A percentile compares a stretch with the other conserved stretches of the same genome.
These are phyloP conservation scores for Rhynchonycteris naso DNA, from an alignment of 2,797 vertebrate genomes.

Conservation along the genomic window DNA sequence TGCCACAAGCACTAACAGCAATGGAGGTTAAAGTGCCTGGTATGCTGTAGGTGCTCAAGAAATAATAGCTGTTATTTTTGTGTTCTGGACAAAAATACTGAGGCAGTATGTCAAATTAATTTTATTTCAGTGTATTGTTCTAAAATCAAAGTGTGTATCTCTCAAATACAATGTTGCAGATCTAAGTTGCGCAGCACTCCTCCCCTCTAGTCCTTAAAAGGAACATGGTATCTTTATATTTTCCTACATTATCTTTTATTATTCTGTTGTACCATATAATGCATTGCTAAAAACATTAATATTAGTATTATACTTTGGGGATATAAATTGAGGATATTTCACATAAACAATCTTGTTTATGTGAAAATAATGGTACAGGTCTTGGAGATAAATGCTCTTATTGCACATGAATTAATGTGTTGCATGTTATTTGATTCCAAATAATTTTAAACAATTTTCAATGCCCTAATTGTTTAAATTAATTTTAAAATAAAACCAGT, in stretches of 20 bases:
- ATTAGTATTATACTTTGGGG: background rate
- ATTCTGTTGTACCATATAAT: background rate
- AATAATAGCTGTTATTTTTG: slow-evolving; percentile 23
- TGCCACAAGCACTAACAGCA: background rate
- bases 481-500: slow-evolving; percentile 55
- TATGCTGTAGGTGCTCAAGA: background rate
- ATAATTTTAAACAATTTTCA: slow-evolving; percentile 33
- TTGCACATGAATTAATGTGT: background rate
- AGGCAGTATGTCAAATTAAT: background rate
- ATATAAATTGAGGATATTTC: background rate
- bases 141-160: slow-evolving; percentile 27
- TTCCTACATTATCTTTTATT: slow-evolving; percentile 34
- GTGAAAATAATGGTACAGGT: background rate
- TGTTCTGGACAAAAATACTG: background rate
- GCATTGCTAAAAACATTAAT: background rate
- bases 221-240: background rate
- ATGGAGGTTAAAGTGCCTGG: background rate
- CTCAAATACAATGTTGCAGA: background rate
- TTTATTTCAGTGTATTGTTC: background rate
- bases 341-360: background rate
- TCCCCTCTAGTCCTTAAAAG: background rate
- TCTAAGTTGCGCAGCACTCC: background rate
- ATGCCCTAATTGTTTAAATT: slow-evolving; percentile 54
- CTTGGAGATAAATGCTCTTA: background rate
- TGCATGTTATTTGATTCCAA: slow-evolving; percentile 4